phyloP scores from a whole-genome alignment of 2,888 invertebrate genomes.

The Caenorhabditis sp. region DNA sequence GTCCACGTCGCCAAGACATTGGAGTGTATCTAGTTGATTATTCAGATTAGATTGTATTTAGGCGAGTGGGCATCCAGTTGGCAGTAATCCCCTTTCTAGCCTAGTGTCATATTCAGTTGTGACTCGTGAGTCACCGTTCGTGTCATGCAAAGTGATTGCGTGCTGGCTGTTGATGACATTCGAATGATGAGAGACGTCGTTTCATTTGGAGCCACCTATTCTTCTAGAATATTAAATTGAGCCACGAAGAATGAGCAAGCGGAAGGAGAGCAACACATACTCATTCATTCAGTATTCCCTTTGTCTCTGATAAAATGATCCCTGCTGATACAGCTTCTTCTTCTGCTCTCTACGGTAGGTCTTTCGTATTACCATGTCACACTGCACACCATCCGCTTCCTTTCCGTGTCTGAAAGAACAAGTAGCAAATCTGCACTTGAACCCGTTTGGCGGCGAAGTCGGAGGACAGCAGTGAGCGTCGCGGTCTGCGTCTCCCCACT shows the following conservation, averaged over 20 bases:
- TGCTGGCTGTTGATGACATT: not conserved
- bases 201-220: slow-evolving; percentile 22
- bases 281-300: slow-evolving; percentile 10
- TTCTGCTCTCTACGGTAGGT: not conserved
- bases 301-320: slow-evolving; percentile 9
- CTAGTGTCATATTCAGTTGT: not conserved
- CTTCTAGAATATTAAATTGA: slow-evolving; percentile 43
- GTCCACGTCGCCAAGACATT: not conserved
- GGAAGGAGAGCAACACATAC: slow-evolving; percentile 1
- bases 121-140: not conserved
- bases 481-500: slow-evolving; percentile 23
- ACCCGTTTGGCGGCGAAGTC: slow-evolving; percentile 11
- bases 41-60: slow-evolving; percentile 1
- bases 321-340: not conserved
- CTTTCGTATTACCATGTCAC: too few relatives aligned
- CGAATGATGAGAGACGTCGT: slow-evolving; percentile 2
- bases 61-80: not conserved
- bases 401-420: slow-evolving; percentile 25
- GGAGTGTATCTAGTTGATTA: slow-evolving; percentile 1
- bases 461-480: not conserved
- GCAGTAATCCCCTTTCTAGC: not conserved
- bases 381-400: not conserved
- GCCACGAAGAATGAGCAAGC: slow-evolving; percentile 13
- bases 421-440: slow-evolving; percentile 41
- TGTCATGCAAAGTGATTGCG: not conserved